Percentiles rank a stretch among this genome's conserved stretches.
These are phyloP conservation scores for Apistogramma diplotaenia DNA, from an alignment of 2,113 vertebrate species.

Conservation along the genomic window DNA sequence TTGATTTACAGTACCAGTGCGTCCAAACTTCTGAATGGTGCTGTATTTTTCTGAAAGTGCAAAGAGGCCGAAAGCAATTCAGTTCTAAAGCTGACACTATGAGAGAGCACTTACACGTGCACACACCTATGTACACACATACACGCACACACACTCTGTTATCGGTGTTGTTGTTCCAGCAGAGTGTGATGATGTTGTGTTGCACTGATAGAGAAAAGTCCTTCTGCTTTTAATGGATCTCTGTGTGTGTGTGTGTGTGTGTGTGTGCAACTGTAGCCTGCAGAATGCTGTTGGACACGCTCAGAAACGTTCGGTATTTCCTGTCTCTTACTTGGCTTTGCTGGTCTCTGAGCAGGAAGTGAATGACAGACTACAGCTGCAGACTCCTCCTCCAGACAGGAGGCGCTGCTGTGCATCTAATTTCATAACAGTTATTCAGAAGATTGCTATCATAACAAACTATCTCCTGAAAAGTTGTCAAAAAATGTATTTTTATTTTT, in stretches of 20 bases:
- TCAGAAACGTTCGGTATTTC: constrained; percentile 46
- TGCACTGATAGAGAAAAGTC: too few species aligned
- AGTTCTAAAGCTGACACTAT: not conserved
- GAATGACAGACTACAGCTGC: constrained; percentile 34
- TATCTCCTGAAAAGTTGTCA: not conserved
- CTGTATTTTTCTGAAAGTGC: not conserved
- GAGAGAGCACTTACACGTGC: too few species aligned
- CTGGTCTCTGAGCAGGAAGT: constrained; percentile 13
- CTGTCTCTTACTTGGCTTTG: constrained; percentile 32
- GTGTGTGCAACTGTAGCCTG: constrained; percentile 34
- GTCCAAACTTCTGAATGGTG: too few species aligned
- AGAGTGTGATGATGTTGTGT: too few species aligned
- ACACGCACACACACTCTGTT: not conserved
- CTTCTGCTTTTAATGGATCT: too few species aligned
- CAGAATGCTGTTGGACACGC: constrained; percentile 50
- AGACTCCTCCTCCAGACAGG: not conserved
- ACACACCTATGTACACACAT: too few species aligned
- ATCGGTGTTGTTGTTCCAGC: too few species aligned
- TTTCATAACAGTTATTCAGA: not conserved
- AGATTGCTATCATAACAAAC: not conserved
- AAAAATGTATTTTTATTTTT: not conserved
- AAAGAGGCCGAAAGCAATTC: not conserved
- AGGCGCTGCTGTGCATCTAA: not conserved
- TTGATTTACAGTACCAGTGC: too few species aligned
- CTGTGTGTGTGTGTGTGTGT: not conserved